phyloP scores from a whole-genome alignment of 2,113 vertebrate genomes.

The Hippocampus guttulatus region DNA sequence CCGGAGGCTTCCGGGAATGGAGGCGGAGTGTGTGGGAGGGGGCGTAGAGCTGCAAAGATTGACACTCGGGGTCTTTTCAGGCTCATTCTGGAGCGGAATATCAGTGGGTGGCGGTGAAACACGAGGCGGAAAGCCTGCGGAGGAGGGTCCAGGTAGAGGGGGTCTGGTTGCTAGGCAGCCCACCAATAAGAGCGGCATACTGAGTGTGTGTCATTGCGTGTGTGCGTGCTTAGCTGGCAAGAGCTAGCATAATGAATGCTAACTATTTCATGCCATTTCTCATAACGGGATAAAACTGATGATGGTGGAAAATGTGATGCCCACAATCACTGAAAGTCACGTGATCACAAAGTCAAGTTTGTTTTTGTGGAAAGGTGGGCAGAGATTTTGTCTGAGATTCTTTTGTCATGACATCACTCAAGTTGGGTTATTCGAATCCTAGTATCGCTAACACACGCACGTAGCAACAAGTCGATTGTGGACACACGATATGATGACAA shows the following conservation, averaged over 20 bases:
- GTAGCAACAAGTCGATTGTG: no score
- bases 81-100: conserved; percentile 48
- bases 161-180: conserved; percentile 57
- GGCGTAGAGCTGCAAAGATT: neutral
- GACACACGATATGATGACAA: no score
- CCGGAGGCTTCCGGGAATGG: conserved; percentile 1
- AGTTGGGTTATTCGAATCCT: no score
- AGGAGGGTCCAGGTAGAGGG: conserved; percentile 23
- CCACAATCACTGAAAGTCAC: neutral
- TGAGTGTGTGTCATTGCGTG: conserved; percentile 31
- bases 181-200: conserved; percentile 26
- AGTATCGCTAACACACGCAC: no score
- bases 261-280: neutral
- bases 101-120: conserved; percentile 54
- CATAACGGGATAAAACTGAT: neutral
- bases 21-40: neutral
- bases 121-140: conserved; percentile 37
- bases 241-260: neutral
- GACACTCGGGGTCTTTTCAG: conserved; percentile 29
- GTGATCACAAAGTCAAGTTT: neutral
- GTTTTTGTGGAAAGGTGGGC: no score
- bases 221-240: neutral
- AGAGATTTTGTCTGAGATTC: no score
- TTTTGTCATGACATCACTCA: no score
- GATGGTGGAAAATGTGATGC: neutral